phyloP scores from a whole-genome alignment of 2,888 invertebrate genomes.

The Latrodectus elegans region DNA sequence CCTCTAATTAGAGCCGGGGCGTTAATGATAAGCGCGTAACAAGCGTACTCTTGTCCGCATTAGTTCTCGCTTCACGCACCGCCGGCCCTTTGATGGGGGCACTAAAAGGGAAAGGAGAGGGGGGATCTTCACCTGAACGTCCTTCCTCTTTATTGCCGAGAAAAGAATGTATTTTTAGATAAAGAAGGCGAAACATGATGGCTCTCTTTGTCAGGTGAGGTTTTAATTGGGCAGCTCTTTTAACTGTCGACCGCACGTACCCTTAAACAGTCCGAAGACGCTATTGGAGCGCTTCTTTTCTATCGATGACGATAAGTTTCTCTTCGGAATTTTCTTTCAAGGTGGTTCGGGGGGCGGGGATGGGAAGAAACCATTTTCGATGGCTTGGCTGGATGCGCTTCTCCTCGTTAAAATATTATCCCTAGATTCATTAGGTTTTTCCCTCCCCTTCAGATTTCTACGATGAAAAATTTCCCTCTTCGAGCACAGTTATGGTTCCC shows the following conservation, averaged over 20 bases:
- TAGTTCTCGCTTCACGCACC: conserved; percentile 33
- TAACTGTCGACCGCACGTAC: conserved; percentile 22
- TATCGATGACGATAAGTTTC: background rate
- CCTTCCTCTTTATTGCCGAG: background rate
- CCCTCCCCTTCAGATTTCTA: background rate
- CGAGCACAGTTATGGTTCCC: background rate
- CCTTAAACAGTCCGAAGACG: background rate
- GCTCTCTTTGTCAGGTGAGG: conserved; percentile 38
- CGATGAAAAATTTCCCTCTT: background rate
- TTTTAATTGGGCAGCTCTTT: conserved; percentile 39
- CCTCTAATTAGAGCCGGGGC: conserved; percentile 43
- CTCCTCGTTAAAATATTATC: background rate
- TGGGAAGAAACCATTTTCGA: background rate
- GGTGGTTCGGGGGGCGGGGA: background rate
- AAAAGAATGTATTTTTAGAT: conserved; percentile 15
- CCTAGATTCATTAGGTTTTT: background rate
- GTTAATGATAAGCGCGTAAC: conserved; percentile 45
- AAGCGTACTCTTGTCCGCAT: conserved; percentile 22
- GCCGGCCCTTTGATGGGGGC: conserved; percentile 28
- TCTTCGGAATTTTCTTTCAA: background rate
- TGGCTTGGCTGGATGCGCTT: background rate
- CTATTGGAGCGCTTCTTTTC: background rate
- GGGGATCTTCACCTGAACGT: too few relatives aligned
- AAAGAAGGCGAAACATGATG: background rate
- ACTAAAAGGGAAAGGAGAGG: conserved; percentile 20